Evolutionary conservation across 2,797 vertebrate genomes (phyloP).

Genomic region (Fundulus diaphanus): DNA sequence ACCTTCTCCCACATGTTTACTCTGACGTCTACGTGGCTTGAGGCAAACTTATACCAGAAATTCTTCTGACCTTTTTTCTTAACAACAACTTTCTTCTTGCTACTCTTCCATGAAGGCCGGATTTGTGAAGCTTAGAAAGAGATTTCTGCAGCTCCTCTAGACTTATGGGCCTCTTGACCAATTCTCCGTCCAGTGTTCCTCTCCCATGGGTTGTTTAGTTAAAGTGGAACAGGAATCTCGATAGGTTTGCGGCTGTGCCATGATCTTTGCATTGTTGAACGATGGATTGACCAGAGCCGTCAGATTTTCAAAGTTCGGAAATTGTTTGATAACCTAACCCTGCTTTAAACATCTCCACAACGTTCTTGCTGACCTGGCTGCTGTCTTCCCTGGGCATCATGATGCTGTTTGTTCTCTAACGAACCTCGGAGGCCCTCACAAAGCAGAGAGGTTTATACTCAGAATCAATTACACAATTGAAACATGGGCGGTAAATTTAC

Average conservation of each 20-base stretch:
- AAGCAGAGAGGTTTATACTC: not conserved
- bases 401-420: not conserved
- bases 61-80: too few relatives aligned
- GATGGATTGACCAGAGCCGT: not conserved
- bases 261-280: not conserved
- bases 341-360: not conserved
- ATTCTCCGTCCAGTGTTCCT: not conserved
- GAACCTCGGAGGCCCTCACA: not conserved
- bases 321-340: not conserved
- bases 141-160: not conserved
- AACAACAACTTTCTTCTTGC: too few relatives aligned
- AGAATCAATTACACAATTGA: not conserved
- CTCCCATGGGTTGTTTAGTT: not conserved
- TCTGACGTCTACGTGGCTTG: too few relatives aligned
- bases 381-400: not conserved
- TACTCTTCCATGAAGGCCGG: not conserved
- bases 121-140: not conserved
- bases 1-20: too few relatives aligned
- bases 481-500: not conserved
- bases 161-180: not conserved
- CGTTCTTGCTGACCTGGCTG: not conserved
- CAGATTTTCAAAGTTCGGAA: not conserved
- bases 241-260: not conserved
- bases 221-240: not conserved
- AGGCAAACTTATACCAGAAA: too few relatives aligned